A percentile compares a stretch with the other conserved stretches of the same genome.
Evolutionary conservation across 2,797 vertebrate genomes (phyloP).

Genomic region (Betta splendens): DNA sequence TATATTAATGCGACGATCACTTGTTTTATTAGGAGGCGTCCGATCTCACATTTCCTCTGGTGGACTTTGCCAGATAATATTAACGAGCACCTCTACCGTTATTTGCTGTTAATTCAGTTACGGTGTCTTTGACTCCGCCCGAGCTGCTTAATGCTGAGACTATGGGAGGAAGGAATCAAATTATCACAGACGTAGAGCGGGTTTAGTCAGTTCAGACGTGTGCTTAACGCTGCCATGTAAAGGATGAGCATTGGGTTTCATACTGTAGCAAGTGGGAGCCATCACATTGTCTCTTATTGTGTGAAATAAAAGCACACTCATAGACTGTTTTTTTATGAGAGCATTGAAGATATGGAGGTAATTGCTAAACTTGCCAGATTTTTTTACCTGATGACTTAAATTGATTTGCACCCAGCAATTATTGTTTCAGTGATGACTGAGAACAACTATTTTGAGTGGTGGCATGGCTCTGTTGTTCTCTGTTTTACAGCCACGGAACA

Average conservation of each 20-base stretch:
- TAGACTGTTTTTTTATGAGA: neutral
- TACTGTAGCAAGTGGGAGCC: constrained; percentile 12
- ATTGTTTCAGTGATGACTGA: too few species aligned
- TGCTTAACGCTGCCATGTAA: constrained; percentile 10
- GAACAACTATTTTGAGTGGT: too few species aligned
- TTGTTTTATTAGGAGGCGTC: neutral
- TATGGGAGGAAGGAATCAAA: constrained; percentile 39
- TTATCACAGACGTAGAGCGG: constrained; percentile 40
- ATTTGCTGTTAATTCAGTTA: constrained; percentile 24
- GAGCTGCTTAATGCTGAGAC: constrained; percentile 8
- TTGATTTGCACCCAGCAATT: too few species aligned
- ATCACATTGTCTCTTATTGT: constrained; percentile 20
- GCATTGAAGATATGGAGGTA: neutral
- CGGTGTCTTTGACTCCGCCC: constrained; percentile 23
- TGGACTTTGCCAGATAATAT: constrained; percentile 23
- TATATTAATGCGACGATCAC: constrained; percentile 11
- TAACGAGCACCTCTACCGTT: constrained; percentile 1
- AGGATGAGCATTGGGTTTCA: constrained; percentile 31
- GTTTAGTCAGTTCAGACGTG: constrained; percentile 12
- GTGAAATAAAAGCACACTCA: constrained; percentile 24
- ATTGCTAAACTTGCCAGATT: constrained; percentile 20
- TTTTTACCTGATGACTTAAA: too few species aligned
- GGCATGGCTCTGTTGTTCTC: too few species aligned
- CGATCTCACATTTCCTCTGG: constrained; percentile 1
- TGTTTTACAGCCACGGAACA: too few species aligned